Evolutionary conservation across 1,140 invertebrate species (phyloP), one percentile per base, ranked within the genome.

Genomic region (Fopius arisanus): DNA sequence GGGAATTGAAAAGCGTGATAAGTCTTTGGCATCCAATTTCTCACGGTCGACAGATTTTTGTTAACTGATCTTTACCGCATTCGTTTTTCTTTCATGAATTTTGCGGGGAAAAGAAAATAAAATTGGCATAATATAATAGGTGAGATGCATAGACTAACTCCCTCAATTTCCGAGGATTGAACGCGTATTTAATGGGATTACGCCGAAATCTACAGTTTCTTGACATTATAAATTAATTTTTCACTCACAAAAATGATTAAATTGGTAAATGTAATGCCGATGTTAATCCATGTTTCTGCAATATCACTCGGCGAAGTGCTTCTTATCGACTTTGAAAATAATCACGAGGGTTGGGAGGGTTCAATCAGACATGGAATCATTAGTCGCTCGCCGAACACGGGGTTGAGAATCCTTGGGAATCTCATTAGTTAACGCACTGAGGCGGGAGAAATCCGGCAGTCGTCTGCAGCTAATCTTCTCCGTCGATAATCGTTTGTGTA

Each of bases 21-120:
- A 67, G 65, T 67, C 65, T 67, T 40, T 67, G 43, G 43, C 43
- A 48, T 67, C 28, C 65, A 31, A 67, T 67, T 67, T 67, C 37
- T 67, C 37, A 67, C 37, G 65, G 33, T 4, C 21, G 65, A 16
- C 21, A 31, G 19, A 67, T n/a, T 48, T 48, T 48, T n/a, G 16
- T n/a, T 5, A n/a, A n/a, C 14, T 48, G 43, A 16, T n/a, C n/a
- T 48, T 48, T n/a, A 19, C 43, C 16, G 16, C 43, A 48, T 19
- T 16, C 14, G 14, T 14, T 48, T 48, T 48, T 48, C 43, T 48
- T 48, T 19, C 6, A 19, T n/a, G 43, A 5, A 48, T 48, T 48
- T 48, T 48, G 16, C 14, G 43, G n/a, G 2, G 16, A 16, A 5
- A 14, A 2, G 16, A 48, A 48, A 48, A 48, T 37, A 12, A n/a